These are phyloP conservation scores for Erinaceus europaeus DNA, from an alignment of 2,113 vertebrate species.

Conservation along the genomic window DNA sequence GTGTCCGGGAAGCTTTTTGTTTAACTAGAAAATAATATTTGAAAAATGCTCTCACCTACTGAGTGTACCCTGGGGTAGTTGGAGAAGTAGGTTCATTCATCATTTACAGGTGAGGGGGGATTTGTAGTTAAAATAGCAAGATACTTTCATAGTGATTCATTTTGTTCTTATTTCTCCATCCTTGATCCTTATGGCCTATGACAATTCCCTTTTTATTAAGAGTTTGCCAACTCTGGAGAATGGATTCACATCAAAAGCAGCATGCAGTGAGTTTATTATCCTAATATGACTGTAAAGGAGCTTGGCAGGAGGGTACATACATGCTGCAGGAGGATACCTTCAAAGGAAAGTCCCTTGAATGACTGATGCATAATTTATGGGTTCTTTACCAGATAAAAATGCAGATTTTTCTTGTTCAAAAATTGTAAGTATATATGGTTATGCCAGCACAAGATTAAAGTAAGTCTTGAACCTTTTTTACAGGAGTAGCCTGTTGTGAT, in stretches of 20 bases:
- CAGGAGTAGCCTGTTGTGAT: rapidly evolving
- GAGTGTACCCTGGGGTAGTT: neutral
- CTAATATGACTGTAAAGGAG: neutral
- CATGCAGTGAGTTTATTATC: neutral
- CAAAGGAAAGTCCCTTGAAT: neutral
- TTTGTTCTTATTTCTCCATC: neutral
- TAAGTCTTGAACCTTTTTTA: neutral
- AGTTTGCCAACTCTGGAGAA: neutral
- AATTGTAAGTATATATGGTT: neutral
- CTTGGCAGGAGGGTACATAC: neutral
- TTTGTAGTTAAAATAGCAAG: conserved; percentile 1
- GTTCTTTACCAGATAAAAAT: neutral
- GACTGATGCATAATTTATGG: neutral
- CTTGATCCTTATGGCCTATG: neutral
- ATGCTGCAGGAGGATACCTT: neutral
- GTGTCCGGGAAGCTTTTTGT: neutral
- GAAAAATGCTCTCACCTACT: neutral
- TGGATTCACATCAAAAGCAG: neutral
- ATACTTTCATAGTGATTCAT: neutral
- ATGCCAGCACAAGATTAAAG: neutral
- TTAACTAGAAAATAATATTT: neutral
- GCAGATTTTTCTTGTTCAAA: neutral
- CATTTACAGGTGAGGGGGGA: neutral
- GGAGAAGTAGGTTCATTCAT: neutral
- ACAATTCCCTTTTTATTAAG: neutral